Conservation (phyloP, 1,140 invertebrate genomes). For the Lutraria rhynchaena region DNA sequence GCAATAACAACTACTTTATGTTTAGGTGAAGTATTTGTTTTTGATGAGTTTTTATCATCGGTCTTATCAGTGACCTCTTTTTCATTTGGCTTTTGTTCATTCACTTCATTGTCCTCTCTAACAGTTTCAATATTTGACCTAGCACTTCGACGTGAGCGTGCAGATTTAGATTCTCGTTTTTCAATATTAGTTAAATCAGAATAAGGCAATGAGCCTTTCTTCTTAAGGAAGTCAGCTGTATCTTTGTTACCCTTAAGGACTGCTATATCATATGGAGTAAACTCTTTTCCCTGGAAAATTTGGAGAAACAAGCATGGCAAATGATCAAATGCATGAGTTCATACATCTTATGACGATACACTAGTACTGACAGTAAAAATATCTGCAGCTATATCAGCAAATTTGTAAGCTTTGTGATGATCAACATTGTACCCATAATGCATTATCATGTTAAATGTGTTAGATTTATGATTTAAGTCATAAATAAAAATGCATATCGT, state of each 20-base stretch:
- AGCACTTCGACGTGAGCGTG: conserved; percentile 49
- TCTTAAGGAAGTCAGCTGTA: conserved; percentile 95
- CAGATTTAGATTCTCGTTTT: conserved; percentile 61
- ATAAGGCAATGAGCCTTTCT: conserved; percentile 92
- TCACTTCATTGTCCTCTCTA: conserved; percentile 8
- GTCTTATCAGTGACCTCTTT: conserved; percentile 4
- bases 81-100: conserved; percentile 28
- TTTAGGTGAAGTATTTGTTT: conserved; percentile 10
- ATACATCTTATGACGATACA: too few species aligned
- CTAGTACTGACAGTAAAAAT: too few species aligned
- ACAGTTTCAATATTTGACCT: conserved; percentile 35
- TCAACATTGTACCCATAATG: too few species aligned
- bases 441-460: too few species aligned
- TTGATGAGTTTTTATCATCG: conserved; percentile 7
- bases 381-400: too few species aligned
- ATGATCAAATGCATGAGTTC: too few species aligned
- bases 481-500: too few species aligned
- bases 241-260: conserved; percentile 92
- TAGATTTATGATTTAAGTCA: too few species aligned
- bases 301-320: too few species aligned
- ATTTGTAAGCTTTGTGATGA: too few species aligned
- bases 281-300: conserved; percentile 74
- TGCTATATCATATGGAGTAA: conserved; percentile 96
- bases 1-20: conserved; percentile 20
- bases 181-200: conserved; percentile 85